Base-by-base conservation (phyloP, 2,888 invertebrate species). In the Pegoplata infirma region DNA sequence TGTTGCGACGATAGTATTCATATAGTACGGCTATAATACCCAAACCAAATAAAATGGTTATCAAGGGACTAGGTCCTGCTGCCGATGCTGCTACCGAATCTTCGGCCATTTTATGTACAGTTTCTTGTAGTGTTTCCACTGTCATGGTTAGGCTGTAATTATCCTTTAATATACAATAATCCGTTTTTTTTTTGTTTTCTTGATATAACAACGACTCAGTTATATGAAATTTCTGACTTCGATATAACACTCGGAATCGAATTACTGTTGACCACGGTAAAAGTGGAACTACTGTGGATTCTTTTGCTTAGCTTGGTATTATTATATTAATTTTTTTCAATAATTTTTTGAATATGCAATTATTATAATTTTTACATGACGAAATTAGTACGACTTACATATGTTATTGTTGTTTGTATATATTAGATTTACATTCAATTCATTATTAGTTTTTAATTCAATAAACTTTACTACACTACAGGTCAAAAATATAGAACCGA, bases 1-100 rank as follows among this genome's bases (percentile, higher is more conserved):
- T 89, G 68, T 90, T 90, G 63, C 90, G 90, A 80, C 91, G 91
- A 90, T 91, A 91, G 25, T 86, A 86, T 59, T 87, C 88, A 28
- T 86, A 87, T 10, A 87, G 75, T 0, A 79, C 81, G 49, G 86
- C 76, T 19, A 82, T 83, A 5, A 86, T 4, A 1, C 86, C 6
- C 1, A 84, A 82, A 32, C 88, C 88, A 10, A 86, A 76, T n/a
- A 87, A n/a, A 1, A 83, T 83, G 0, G 85, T 85, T 8, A 84
- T 25, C 61, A 86, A 28, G 7, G 88, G 83, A 71, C 81, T 85
- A 7, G 77, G 51, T 0, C 72, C 55, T 7, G 61, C 3, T 28
- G 84, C 67, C 12, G 80, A 64, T 21, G 68, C 25, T 14, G 44
- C 44, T n/a, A 68, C 49, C 3, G 79, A 58, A 17, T 83, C 82